Conservation (phyloP, 2,888 invertebrate genomes). For the Lysandra bellargus region DNA sequence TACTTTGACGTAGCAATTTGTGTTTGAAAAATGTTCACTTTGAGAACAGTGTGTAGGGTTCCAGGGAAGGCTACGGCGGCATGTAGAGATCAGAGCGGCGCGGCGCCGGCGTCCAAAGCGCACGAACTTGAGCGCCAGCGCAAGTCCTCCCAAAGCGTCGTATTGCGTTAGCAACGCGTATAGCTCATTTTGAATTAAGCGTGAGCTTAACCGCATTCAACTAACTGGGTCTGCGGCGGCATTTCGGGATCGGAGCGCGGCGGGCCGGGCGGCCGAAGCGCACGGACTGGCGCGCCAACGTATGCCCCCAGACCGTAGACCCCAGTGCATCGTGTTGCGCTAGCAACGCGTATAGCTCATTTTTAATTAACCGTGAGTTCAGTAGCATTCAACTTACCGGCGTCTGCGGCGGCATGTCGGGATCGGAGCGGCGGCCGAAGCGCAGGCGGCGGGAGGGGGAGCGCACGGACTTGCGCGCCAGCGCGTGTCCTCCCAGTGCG, state of each 20-base stretch:
- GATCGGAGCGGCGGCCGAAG: slow-evolving; percentile 88
- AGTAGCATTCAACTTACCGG: slow-evolving; percentile 55
- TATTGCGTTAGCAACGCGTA: no score
- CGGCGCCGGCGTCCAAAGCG: no score
- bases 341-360: slow-evolving; percentile 47
- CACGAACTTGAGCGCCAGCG: no score
- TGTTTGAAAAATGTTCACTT: background rate
- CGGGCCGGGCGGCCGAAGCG: slow-evolving; percentile 89
- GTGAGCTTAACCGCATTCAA: slow-evolving; percentile 34
- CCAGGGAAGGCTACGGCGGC: no score
- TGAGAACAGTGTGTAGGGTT: no score
- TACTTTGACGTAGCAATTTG: background rate
- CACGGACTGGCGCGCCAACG: slow-evolving; percentile 88
- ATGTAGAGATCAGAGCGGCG: no score
- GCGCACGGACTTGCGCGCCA: slow-evolving; percentile 88
- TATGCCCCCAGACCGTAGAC: slow-evolving; percentile 82
- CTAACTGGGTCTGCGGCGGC: slow-evolving; percentile 74
- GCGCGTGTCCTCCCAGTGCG: slow-evolving; percentile 84
- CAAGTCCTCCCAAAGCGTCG: no score
- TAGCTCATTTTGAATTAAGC: background rate
- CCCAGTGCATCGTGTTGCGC: slow-evolving; percentile 83
- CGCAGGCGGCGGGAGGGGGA: slow-evolving; percentile 88
- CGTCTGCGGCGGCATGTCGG: slow-evolving; percentile 79
- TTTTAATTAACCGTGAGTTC: background rate
- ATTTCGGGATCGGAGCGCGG: slow-evolving; percentile 84